Evolutionary conservation across 2,888 invertebrate genomes (phyloP).

Genomic region (Lamproptera curius): DNA sequence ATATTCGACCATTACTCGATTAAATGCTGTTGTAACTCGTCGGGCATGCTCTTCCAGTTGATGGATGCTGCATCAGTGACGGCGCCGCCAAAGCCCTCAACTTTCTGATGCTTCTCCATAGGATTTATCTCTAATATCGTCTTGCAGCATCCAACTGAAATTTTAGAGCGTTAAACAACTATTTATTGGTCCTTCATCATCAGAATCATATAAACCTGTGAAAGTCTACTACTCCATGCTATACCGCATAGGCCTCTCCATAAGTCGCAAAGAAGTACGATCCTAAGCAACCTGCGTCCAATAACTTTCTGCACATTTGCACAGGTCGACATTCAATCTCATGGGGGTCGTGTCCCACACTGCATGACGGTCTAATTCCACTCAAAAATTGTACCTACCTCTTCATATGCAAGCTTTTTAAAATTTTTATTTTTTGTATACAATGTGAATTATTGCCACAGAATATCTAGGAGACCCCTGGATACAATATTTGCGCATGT

Average conservation of each 20-base stretch:
- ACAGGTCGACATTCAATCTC: background rate
- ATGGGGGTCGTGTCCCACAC: too few species aligned
- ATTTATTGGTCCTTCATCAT: too few species aligned
- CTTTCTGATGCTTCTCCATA: constrained; percentile 73
- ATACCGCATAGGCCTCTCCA: too few species aligned
- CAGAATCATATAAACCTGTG: background rate
- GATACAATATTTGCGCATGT: too few species aligned
- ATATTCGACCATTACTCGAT: constrained; percentile 27
- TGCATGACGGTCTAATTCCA: too few species aligned
- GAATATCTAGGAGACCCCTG: too few species aligned
- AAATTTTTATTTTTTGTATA: too few species aligned
- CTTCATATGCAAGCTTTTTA: too few species aligned
- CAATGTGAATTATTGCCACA: too few species aligned
- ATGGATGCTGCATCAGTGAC: constrained; percentile 84
- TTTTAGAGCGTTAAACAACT: background rate
- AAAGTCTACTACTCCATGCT: background rate
- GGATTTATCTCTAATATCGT: constrained; percentile 26
- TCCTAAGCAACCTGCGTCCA: background rate
- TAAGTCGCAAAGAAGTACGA: too few species aligned
- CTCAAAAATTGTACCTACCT: too few species aligned
- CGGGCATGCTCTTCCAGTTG: constrained; percentile 77
- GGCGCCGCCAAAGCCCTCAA: constrained; percentile 89
- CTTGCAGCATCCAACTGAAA: constrained; percentile 12
- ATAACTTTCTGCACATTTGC: background rate
- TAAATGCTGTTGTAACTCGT: constrained; percentile 38